Evolutionary conservation across 2,888 invertebrate genomes (phyloP).

Genomic region (Fragum whitleyi): DNA sequence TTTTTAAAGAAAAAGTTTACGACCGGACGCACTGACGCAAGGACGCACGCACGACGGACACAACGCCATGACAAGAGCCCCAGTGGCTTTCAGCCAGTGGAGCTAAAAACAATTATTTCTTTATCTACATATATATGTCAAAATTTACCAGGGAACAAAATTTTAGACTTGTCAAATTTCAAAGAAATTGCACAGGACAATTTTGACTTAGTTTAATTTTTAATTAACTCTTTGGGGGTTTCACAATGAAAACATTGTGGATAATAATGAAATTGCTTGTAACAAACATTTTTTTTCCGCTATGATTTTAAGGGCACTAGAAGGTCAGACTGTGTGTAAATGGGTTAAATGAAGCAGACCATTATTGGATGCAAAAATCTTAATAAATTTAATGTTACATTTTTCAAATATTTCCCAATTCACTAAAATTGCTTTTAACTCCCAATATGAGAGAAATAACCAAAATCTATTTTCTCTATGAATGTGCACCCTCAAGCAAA

Average conservation of each 20-base stretch:
- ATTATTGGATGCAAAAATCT: no score
- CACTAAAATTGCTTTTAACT: neutral
- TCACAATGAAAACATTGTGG: conserved; percentile 16
- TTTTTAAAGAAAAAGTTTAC: no score
- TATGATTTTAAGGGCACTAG: neutral
- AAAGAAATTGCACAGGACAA: neutral
- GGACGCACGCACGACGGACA: no score
- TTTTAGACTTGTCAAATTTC: neutral
- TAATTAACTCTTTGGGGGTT: neutral
- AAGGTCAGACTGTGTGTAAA: neutral
- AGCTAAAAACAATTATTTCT: no score
- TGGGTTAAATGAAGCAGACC: no score
- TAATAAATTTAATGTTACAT: no score
- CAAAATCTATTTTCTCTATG: neutral
- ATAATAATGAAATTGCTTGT: conserved; percentile 15
- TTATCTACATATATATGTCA: no score
- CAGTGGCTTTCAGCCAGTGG: no score
- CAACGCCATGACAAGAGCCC: no score
- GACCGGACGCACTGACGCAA: no score
- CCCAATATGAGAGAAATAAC: neutral
- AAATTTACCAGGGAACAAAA: no score
- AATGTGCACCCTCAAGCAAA: neutral
- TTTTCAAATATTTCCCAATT: no score
- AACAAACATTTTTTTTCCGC: neutral
- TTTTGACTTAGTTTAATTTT: neutral